Evolutionary conservation across 2,888 invertebrate species (phyloP).

Genomic region (Pandemis cinnamomeana): DNA sequence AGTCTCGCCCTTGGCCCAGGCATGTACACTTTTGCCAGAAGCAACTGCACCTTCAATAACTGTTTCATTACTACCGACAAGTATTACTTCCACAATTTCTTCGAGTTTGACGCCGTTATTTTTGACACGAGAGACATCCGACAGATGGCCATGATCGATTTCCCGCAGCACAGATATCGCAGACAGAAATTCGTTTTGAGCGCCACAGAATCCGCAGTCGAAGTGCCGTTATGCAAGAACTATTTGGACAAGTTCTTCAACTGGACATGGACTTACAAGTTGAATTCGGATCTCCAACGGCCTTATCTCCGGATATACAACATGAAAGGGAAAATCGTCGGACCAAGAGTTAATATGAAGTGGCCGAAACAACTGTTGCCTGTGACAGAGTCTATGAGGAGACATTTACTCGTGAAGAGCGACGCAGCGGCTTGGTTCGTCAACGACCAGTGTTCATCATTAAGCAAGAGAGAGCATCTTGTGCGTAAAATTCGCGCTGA

Average conservation of each 20-base stretch:
- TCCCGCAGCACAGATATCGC: background rate
- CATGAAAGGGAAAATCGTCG: background rate
- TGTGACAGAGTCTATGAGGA: constrained; percentile 27
- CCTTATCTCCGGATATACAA: constrained; percentile 1
- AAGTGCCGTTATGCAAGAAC: background rate
- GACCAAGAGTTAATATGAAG: background rate
- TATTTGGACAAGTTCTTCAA: constrained; percentile 6
- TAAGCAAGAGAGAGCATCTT: constrained; percentile 1
- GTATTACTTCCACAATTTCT: background rate
- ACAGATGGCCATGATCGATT: background rate
- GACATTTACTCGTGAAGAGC: constrained; percentile 38
- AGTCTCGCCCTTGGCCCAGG: background rate
- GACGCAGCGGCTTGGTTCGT: constrained; percentile 44
- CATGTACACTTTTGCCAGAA: background rate
- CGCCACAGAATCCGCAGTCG: constrained; percentile 1
- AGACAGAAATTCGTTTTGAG: constrained; percentile 1
- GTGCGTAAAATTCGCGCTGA: constrained; percentile 14
- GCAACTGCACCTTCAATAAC: constrained; percentile 2
- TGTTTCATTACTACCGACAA: background rate
- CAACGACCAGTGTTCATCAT: background rate
- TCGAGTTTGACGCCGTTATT: constrained; percentile 5
- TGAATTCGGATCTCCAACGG: constrained; percentile 39
- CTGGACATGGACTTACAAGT: constrained; percentile 45
- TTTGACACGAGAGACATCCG: constrained; percentile 3
- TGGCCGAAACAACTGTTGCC: constrained; percentile 22